Evolutionary conservation across 2,888 invertebrate species (phyloP), one percentile per base, ranked within the genome.

Genomic region (Aradus depressus): DNA sequence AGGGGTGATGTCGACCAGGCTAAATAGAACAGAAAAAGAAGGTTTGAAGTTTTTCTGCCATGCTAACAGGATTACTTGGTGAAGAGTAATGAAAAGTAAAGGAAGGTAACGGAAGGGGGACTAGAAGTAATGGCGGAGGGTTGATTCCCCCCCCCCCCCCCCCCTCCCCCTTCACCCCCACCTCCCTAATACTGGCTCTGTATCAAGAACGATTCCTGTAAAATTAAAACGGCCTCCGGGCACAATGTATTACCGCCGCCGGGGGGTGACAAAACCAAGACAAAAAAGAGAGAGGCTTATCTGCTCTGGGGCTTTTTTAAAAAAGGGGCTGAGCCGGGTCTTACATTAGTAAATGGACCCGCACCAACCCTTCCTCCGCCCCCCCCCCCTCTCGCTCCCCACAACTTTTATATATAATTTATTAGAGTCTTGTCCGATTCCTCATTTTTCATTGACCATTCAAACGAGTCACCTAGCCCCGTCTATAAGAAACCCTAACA

Each of bases 191-290:
- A n/a, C n/a, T n/a, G 45, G 19, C 45, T 25, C 2, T 21, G 45
- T 37, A 45, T 45, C 45, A 45, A 45, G 45, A 45, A 45, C 45
- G 59, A 59, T 59, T 58, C 58, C 54, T 56, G 55, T 55, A 55
- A 57, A 58, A 59, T 59, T 59, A 59, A 59, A 59, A 59, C 53
- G 55, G 58, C 59, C 58, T 52, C 35, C 50, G 58, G 56, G 58
- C 53, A 44, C 53, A 39, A 48, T 52, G 56, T 54, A 53, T 55
- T 55, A 55, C 53, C 50, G 55, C 50, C 48, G 52, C 44, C 49
- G 44, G 34, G 49, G 48, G 52, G 55, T 55, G 55, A 55, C 55
- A 55, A 55, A 52, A 55, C 52, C 55, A 47, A 52, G 52, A 47
- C 37, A 41, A 47, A 51, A 38, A 42, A 45, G 51, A 51, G 54